Percentiles rank a stretch among this genome's conserved stretches.
Conservation (phyloP, 2,888 invertebrate species). For the Caenorhabditis drosophilae region DNA sequence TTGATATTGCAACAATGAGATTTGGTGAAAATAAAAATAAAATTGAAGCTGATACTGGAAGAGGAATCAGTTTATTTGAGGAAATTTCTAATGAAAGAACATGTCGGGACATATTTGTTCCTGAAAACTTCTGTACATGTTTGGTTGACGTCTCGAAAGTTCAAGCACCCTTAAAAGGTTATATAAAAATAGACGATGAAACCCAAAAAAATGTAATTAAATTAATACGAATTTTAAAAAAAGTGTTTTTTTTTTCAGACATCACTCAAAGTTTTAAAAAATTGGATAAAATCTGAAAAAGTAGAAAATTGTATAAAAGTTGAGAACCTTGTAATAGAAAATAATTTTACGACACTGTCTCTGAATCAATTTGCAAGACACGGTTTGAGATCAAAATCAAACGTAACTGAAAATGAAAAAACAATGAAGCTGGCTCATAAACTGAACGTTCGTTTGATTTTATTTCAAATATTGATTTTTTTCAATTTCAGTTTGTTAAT, state of each 20-base stretch:
- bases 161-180: constrained; percentile 5
- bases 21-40: not conserved
- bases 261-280: constrained; percentile 25
- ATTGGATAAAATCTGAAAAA: constrained; percentile 30
- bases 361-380: constrained; percentile 29
- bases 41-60: not conserved
- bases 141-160: constrained; percentile 4
- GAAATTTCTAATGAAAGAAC: not conserved
- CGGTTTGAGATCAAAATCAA: constrained; percentile 32
- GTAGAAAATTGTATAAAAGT: constrained; percentile 29
- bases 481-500: constrained; percentile 25
- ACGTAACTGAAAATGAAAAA: not conserved
- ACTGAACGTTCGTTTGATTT: not conserved
- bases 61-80: constrained; percentile 3
- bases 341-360: constrained; percentile 23
- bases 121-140: constrained; percentile 3
- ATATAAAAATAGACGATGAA: constrained; percentile 5
- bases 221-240: not conserved
- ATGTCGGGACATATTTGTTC: not conserved
- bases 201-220: constrained; percentile 17
- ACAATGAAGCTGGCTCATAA: not conserved
- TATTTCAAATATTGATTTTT: no score
- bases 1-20: not conserved
- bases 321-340: constrained; percentile 9
- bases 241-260: constrained; percentile 14